phyloP scores from a whole-genome alignment of 2,797 vertebrate genomes.

The Vespertilio murinus region DNA sequence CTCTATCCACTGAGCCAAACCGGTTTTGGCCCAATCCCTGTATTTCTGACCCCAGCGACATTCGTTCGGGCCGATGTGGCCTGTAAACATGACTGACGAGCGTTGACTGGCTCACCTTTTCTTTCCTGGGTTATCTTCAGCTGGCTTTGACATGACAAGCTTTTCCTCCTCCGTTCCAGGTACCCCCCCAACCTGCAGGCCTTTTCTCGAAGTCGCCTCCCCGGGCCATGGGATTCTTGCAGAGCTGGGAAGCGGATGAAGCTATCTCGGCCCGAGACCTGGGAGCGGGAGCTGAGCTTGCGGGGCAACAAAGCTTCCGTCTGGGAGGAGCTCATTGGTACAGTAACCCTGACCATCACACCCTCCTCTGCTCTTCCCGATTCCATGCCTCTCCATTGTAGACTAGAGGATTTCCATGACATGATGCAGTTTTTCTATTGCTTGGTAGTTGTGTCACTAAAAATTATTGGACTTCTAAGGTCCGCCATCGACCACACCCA shows the following conservation, averaged over 20 bases:
- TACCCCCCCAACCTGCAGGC: constrained; percentile 87
- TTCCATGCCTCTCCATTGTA: background rate
- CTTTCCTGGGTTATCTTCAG: background rate
- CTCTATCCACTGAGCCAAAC: no score
- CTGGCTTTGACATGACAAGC: background rate
- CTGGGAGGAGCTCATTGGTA: constrained; percentile 93
- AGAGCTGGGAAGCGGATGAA: constrained; percentile 89
- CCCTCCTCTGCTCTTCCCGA: background rate
- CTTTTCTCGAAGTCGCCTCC: constrained; percentile 89
- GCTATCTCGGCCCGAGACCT: constrained; percentile 88
- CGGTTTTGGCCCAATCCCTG: background rate
- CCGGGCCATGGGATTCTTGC: constrained; percentile 88
- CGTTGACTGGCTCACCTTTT: background rate
- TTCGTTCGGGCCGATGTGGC: background rate
- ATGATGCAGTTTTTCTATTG: background rate
- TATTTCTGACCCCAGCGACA: background rate
- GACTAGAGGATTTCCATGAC: background rate
- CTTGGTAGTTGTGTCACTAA: background rate
- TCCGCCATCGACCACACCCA: background rate
- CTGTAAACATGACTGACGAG: background rate
- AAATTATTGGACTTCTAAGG: background rate
- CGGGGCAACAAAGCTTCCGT: constrained; percentile 88
- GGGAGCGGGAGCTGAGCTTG: constrained; percentile 89
- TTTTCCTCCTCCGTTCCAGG: constrained; percentile 77
- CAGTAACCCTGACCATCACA: background rate